Evolutionary conservation across 2,113 vertebrate species (phyloP), one percentile per base, ranked within the genome.

Genomic region (Penelope pileata): DNA sequence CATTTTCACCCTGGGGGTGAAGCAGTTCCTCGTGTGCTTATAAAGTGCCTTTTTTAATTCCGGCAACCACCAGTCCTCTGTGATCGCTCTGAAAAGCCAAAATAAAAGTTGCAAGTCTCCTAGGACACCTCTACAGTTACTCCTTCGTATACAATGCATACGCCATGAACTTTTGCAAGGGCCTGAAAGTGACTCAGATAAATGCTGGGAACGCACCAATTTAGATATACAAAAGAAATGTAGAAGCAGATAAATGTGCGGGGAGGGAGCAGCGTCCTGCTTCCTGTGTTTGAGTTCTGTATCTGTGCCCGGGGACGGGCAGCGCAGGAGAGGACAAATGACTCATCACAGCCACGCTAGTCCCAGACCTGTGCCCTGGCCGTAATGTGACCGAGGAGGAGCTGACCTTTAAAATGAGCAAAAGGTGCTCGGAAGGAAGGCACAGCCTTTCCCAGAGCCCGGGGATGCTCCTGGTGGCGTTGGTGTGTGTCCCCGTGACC

Each of bases 261-360:
- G 54, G 76, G 10, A 94, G 85, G 67, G 59, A 91, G 50, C 63
- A 63, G n/a, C 72, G 30, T 88, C n/a, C 59, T 27, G 16, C 16
- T 93, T 91, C 85, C 90, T 10, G 1, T 93, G 4, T 94, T 93
- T 94, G 88, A 90, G 38, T 83, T 94, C 74, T 93, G 26, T 86
- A 47, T 93, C 92, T 83, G 73, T 83, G 54, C 34, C 27, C 38
- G 4, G 32, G 67, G 34, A 17, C 81, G 76, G 73, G 51, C 40
- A 86, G 69, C 22, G 30, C 0, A 0, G 45, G 47, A 77, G 78
- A 86, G 77, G 63, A 59, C 54, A 14, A 74, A 56, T 96, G 95
- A 96, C 56, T 96, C 92, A 94, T 34, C 76, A 63, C 16, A 74
- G n/a, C 29, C 26, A 53, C 72, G 30, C 72, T 84, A 63, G 59